A percentile compares a stretch with the other conserved stretches of the same genome.
These are phyloP conservation scores for Nyctalus aviator DNA, from an alignment of 2,797 vertebrate genomes.

Conservation along the genomic window DNA sequence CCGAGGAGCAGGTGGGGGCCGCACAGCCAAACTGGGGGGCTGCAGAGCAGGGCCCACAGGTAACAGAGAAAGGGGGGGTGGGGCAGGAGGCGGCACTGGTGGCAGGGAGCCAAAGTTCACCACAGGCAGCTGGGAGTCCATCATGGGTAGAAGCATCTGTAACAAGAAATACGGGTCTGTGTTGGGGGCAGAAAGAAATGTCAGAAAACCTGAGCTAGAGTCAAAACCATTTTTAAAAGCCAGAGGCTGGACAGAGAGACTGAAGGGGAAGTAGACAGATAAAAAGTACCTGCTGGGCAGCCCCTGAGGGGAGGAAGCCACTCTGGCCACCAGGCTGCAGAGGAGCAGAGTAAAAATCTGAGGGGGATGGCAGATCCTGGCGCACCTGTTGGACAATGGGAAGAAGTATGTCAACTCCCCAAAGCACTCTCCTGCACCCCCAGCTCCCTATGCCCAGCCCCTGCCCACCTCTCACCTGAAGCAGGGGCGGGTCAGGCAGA, in stretches of 20 bases:
- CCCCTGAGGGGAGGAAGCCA: constrained; percentile 84
- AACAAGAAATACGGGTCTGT: not conserved
- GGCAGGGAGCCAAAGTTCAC: constrained; percentile 86
- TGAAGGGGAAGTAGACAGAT: not conserved
- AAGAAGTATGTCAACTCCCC: not conserved
- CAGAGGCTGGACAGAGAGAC: not conserved
- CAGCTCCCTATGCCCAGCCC: not conserved
- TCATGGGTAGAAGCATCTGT: constrained; percentile 86
- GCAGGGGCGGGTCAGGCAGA: constrained; percentile 83
- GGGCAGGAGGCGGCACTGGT: constrained; percentile 78
- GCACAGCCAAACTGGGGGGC: constrained; percentile 79
- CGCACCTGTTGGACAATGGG: constrained; percentile 77
- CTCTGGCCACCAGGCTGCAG: constrained; percentile 85
- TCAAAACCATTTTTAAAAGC: not conserved
- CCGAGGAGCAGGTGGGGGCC: constrained; percentile 80
- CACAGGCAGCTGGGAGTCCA: constrained; percentile 85
- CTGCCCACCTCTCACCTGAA: constrained; percentile 80
- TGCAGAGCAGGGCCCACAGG: constrained; percentile 83
- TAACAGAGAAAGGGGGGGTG: constrained; percentile 83
- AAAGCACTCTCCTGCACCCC: no score
- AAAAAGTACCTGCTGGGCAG: constrained; percentile 84
- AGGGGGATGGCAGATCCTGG: constrained; percentile 85
- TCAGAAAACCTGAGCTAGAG: not conserved
- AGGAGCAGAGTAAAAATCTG: constrained; percentile 85
- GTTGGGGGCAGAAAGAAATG: not conserved